Percentiles rank a stretch among this genome's conserved stretches.
Evolutionary conservation across 2,113 vertebrate species (phyloP).

Genomic region (Cyphomyrus plagiostoma): DNA sequence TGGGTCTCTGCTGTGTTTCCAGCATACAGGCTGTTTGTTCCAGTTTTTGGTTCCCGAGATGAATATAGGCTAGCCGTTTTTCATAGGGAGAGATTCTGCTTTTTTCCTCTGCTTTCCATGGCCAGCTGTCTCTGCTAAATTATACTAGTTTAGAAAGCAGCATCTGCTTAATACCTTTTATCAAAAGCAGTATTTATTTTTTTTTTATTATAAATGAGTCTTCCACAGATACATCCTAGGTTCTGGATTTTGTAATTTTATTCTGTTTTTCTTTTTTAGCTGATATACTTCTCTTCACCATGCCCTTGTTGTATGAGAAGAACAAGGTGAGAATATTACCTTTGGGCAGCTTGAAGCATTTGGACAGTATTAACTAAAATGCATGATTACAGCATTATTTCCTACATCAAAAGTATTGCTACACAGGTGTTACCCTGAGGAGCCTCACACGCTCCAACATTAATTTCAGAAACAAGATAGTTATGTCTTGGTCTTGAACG

Average conservation of each 20-base stretch:
- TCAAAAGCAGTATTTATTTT: not conserved
- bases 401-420: not conserved
- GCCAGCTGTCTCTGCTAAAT: not conserved
- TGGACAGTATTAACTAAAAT: not conserved
- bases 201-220: not conserved
- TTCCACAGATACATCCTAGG: not conserved
- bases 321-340: conserved; percentile 70
- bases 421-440: not conserved
- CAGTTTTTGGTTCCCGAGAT: not conserved
- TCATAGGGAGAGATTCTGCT: not conserved
- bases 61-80: not conserved
- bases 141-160: not conserved
- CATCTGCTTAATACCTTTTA: not conserved
- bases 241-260: not conserved
- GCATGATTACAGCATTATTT: not conserved
- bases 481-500: not conserved
- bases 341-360: not conserved
- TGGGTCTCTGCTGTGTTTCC: not conserved
- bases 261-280: conserved; percentile 43
- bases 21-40: not conserved
- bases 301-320: conserved; percentile 80
- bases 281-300: conserved; percentile 73
- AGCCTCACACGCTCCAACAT: not conserved
- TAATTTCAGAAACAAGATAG: not conserved
- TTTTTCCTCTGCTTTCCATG: not conserved